Conservation (phyloP, 1,140 invertebrate genomes). For the Capitella teleta region DNA sequence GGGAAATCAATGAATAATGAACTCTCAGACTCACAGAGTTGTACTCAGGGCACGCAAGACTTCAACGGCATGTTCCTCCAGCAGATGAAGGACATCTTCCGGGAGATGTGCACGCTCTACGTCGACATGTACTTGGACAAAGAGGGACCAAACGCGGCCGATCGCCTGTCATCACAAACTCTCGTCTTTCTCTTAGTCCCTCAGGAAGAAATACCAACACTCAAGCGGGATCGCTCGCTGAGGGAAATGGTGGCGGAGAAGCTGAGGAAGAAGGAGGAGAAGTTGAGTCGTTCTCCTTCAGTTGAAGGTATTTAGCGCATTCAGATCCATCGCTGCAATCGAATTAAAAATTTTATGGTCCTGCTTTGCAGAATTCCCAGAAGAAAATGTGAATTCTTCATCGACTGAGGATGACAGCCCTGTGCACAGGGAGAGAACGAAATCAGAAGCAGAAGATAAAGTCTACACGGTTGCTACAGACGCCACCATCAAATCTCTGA, state of each 20-base stretch:
- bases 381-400: background rate
- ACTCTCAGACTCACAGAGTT: too few relatives aligned
- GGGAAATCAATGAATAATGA: too few relatives aligned
- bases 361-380: too few relatives aligned
- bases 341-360: too few relatives aligned
- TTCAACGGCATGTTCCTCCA: too few relatives aligned
- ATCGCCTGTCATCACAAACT: conserved; percentile 50
- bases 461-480: conserved; percentile 46
- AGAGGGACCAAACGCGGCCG: conserved; percentile 47
- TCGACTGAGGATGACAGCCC: background rate
- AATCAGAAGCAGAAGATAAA: background rate
- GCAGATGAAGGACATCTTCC: too few relatives aligned
- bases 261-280: conserved; percentile 6
- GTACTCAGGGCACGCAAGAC: too few relatives aligned
- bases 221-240: conserved; percentile 19
- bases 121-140: conserved; percentile 51
- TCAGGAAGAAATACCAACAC: conserved; percentile 51
- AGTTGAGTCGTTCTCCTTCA: conserved; percentile 2
- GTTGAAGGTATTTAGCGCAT: background rate
- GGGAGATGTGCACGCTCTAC: conserved; percentile 52
- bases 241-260: conserved; percentile 8
- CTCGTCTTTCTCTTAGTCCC: conserved; percentile 53
- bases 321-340: too few relatives aligned
- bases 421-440: background rate
- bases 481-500: conserved; percentile 45